Base-by-base conservation (phyloP, 1,140 invertebrate genomes). In the Ceratoteleas bidentatus region DNA sequence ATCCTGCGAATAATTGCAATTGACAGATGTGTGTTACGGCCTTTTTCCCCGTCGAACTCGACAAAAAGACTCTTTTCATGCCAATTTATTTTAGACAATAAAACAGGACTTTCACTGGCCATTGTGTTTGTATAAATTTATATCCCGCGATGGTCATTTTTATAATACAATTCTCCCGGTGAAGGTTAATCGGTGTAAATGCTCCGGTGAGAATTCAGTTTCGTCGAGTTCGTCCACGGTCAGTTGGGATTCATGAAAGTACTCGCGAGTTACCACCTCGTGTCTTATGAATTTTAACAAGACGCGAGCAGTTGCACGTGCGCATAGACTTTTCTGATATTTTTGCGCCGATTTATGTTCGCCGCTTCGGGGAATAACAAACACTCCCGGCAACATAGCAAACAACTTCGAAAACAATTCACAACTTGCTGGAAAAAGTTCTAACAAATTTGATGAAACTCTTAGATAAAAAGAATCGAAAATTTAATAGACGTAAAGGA, bases 231-330 rank as follows among this genome's bases (percentile, higher is more conserved):
- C 58, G 34, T 66, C 7, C n/a, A 81, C 72, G 78, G 45, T 81
- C 78, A 81, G 78, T 81, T 75, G 47, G 70, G 70, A 75, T 81
- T 76, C 66, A 81, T 70, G 78, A 81, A 81, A 81, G 78, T 69
- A 38, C 38, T 66, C 49, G 33, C 32, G 11, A 69, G 24, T 68
- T 62, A 40, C 24, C 61, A 16, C 15, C 60, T 57, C 60, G 14
- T 47, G 60, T 32, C 61, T 66, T 66, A 60, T 66, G 60, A 72
- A 79, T 79, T 72, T 79, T 64, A 77, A 70, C 64, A 32, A 68
- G 61, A 68, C 24, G 49, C 45, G n/a, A 57, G 24, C 24, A 69
- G 16, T 38, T 68, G 32, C 49, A 43, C 52, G 13, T 47, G 45
- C 45, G 13, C 36, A 40, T 24, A 24, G 6, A 40, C 7, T 40